Evolutionary conservation across 2,888 invertebrate species (phyloP).

Genomic region (Hofmannophila pseudospretella): DNA sequence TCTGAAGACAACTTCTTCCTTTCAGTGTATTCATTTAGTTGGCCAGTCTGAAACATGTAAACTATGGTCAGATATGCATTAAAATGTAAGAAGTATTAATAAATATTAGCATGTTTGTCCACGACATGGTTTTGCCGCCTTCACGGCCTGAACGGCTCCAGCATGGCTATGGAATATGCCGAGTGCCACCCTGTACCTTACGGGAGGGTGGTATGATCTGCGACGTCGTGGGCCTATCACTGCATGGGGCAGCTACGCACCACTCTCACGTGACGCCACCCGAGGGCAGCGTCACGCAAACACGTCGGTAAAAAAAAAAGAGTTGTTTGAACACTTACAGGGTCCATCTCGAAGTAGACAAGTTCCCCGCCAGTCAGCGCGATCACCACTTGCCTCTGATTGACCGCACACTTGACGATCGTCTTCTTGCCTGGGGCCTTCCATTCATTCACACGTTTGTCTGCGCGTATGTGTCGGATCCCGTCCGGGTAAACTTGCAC

Average conservation of each 20-base stretch:
- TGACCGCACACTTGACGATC: conserved; percentile 98
- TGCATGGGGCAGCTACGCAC: conserved; percentile 74
- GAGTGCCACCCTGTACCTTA: conserved; percentile 73
- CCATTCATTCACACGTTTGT: conserved; percentile 99
- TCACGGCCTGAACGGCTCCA: conserved; percentile 83
- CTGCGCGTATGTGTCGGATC: conserved; percentile 97
- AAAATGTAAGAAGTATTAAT: conserved; percentile 6
- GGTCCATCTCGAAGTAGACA: conserved; percentile 99
- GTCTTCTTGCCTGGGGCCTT: conserved; percentile 98
- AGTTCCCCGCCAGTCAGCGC: conserved; percentile 98
- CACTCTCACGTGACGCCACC: conserved; percentile 48
- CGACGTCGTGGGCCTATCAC: conserved; percentile 80
- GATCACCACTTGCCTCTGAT: conserved; percentile 98
- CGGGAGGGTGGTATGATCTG: conserved; percentile 76
- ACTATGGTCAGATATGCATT: neutral
- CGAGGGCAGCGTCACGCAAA: conserved; percentile 45
- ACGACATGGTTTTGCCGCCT: conserved; percentile 84
- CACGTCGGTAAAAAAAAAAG: conserved; percentile 41
- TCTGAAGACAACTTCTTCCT: conserved; percentile 97
- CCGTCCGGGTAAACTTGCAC: conserved; percentile 99
- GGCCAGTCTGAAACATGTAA: conserved; percentile 86
- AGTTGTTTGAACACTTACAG: conserved; percentile 80
- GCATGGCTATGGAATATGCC: conserved; percentile 87
- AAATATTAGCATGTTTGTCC: conserved; percentile 59
- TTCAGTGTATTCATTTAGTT: conserved; percentile 98